A percentile compares a stretch with the other conserved stretches of the same genome.
phyloP scores from a whole-genome alignment of 2,888 invertebrate genomes.

The Synanthedon tipuliformis region DNA sequence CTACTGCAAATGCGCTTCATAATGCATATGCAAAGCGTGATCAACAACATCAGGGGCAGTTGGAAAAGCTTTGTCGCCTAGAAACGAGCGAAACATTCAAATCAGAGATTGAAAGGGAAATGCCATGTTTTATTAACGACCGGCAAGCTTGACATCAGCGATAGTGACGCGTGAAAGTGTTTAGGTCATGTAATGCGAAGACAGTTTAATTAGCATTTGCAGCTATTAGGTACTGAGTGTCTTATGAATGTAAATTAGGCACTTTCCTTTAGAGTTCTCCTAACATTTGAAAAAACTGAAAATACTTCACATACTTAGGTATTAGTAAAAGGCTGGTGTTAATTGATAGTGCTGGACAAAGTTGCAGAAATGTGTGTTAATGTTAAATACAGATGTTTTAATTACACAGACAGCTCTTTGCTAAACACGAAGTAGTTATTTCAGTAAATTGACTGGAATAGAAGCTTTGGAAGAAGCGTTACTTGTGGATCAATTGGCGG shows the following conservation, averaged over 20 bases:
- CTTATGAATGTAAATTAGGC: no score
- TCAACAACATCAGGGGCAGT: slow-evolving; percentile 72
- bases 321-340: slow-evolving; percentile 17
- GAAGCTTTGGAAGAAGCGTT: no score
- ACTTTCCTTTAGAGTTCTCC: no score
- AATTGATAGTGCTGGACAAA: slow-evolving; percentile 31
- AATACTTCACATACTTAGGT: background rate
- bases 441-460: no score
- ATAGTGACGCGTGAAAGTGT: background rate
- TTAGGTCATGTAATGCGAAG: no score
- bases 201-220: no score
- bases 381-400: slow-evolving; percentile 8
- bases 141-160: slow-evolving; percentile 8
- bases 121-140: slow-evolving; percentile 26
- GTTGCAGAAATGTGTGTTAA: slow-evolving; percentile 44
- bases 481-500: no score
- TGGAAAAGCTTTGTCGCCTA: slow-evolving; percentile 70
- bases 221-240: no score
- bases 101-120: slow-evolving; percentile 34
- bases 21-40: slow-evolving; percentile 73
- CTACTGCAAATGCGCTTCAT: slow-evolving; percentile 73
- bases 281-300: background rate
- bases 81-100: slow-evolving; percentile 65
- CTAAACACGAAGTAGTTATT: no score
- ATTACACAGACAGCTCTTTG: no score